Evolutionary conservation across 2,797 vertebrate species (phyloP).

Genomic region (Gymnopithys bicolor): DNA sequence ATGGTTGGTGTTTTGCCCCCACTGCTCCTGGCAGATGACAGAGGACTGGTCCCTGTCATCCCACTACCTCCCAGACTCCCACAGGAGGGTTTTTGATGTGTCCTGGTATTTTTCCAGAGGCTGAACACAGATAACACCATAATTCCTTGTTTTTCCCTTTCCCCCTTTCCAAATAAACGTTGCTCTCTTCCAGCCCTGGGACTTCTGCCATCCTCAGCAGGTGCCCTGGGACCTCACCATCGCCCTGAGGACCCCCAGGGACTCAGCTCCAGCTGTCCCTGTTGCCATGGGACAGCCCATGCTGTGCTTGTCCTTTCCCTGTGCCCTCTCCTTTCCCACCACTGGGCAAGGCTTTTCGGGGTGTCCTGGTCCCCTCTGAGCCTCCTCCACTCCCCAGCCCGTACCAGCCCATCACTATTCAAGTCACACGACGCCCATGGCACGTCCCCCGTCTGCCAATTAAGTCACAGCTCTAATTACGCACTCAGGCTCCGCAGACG

Average conservation of each 20-base stretch:
- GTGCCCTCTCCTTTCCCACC: background rate
- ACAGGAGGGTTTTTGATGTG: background rate
- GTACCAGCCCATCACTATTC: background rate
- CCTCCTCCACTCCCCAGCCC: background rate
- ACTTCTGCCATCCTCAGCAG: background rate
- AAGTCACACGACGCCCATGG: background rate
- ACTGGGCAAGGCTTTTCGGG: fast-evolving
- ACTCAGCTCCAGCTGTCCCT: fast-evolving
- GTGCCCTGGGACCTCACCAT: background rate
- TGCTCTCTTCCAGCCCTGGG: background rate
- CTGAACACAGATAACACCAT: background rate
- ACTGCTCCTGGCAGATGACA: background rate
- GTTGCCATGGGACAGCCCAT: fast-evolving
- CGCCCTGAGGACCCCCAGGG: fast-evolving
- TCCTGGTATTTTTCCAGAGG: conserved; percentile 36
- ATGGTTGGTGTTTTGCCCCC: fast-evolving
- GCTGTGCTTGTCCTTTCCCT: background rate
- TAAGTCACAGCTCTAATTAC: conserved; percentile 32
- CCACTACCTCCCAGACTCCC: background rate
- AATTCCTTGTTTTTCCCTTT: background rate
- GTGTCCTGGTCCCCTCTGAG: background rate
- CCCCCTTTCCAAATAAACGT: fast-evolving
- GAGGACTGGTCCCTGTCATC: background rate
- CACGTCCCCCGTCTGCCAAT: background rate
- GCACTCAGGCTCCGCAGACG: background rate